Evolutionary conservation across 2,888 invertebrate species (phyloP).

Genomic region (Falcaria lacertinaria): DNA sequence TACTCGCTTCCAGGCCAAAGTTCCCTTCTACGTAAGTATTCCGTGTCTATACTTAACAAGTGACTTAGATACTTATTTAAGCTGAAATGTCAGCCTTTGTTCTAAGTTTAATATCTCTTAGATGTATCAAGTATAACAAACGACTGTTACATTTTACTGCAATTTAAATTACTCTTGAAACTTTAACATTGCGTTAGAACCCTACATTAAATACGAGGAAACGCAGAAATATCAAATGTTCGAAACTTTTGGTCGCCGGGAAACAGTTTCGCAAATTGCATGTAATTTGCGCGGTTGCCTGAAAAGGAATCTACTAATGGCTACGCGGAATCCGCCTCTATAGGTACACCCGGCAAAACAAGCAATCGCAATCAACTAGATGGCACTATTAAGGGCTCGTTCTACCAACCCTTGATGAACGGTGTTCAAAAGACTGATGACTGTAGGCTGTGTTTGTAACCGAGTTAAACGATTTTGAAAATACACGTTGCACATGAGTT

Average conservation of each 20-base stretch:
- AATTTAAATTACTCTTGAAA: conserved; percentile 22
- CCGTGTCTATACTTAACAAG: conserved; percentile 1
- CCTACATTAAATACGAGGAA: conserved; percentile 21
- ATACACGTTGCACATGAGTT: too few species aligned
- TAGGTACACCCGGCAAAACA: conserved; percentile 38
- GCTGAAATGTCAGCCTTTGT: conserved; percentile 1
- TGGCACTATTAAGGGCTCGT: conserved; percentile 7
- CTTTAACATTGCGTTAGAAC: conserved; percentile 21
- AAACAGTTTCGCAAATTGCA: conserved; percentile 58
- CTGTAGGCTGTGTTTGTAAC: neutral
- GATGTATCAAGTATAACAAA: conserved; percentile 16
- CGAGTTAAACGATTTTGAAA: neutral
- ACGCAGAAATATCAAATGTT: conserved; percentile 50
- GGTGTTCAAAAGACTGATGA: conserved; percentile 1
- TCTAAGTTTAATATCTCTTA: conserved; percentile 7
- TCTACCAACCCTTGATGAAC: conserved; percentile 2
- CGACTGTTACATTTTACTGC: conserved; percentile 20
- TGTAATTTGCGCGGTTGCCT: conserved; percentile 53
- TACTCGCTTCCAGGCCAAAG: neutral
- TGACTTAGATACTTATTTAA: conserved; percentile 1
- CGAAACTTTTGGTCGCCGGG: conserved; percentile 45
- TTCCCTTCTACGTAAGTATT: neutral
- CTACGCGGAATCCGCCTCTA: conserved; percentile 41
- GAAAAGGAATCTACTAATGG: conserved; percentile 58
- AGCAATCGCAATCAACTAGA: conserved; percentile 26